Base-by-base conservation (phyloP, 2,888 invertebrate genomes). In the Thymelicus acteon region DNA sequence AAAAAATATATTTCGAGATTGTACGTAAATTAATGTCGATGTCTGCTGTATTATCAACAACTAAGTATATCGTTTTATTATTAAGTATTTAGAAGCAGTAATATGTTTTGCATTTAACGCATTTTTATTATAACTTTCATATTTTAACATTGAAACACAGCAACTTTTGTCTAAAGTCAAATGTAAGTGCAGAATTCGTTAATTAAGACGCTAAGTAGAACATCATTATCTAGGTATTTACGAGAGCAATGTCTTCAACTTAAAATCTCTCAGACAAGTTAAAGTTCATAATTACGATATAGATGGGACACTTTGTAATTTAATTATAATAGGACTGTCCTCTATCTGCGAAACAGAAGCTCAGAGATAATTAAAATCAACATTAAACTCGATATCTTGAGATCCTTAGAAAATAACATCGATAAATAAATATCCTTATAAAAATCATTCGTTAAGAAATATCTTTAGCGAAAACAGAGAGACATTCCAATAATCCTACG, bases 401-500 rank as follows among this genome's bases (percentile, higher is more conserved):
- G 69, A 63, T 63, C 57, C 57, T 69, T 69, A 40, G 48, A 48
- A 62, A 62, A 57, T 57, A 68, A 54, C 61, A 40, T 54, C 68
- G 47, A 48, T 62, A 47, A 19, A 19, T 54, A 62, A 61, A 68
- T 62, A 62, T 65, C 60, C 10, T 40, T 40, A 6, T 39, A 54
- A n/a, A 37, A 39, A 58, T 39, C 39, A 39, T 37, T 57, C 54
- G n/a, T 31, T 31, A 67, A 19, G 19, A 19, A 67, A 61, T 49
- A 61, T 52, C 8, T 19, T 7, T n/a, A 54, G 6, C 61, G 39
- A 49, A 54, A 19, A 62, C 62, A 62, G 57, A 72, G 73, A 75
- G 78, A 82, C 85, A 85, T 84, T 86, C 80, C 75, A 83, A 83
- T 87, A 88, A 90, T 91, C 88, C 83, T 77, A 68, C 67, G 89